Percentiles rank a stretch among this genome's conserved stretches.
Evolutionary conservation across 2,113 vertebrate species (phyloP).

Genomic region (Mystacornis crossleyi): DNA sequence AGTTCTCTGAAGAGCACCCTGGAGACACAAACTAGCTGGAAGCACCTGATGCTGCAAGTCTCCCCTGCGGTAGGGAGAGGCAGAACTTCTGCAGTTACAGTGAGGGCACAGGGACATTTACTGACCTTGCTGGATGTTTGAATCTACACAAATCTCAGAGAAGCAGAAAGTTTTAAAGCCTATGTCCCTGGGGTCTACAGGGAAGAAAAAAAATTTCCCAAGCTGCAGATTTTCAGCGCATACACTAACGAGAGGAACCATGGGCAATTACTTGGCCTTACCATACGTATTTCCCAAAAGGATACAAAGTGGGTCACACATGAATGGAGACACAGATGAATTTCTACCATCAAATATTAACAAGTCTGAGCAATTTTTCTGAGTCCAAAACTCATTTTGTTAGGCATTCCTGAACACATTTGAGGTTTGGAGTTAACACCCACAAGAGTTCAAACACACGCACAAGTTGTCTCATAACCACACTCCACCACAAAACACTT

Average conservation of each 20-base stretch:
- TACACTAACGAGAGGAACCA: background rate
- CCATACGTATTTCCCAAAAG: background rate
- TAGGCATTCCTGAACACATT: background rate
- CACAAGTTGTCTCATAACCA: background rate
- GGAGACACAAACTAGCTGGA: background rate
- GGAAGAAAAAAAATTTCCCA: background rate
- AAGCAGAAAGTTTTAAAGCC: background rate
- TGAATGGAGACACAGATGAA: background rate
- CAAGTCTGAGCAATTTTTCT: background rate
- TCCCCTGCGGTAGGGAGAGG: background rate
- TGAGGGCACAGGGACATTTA: background rate
- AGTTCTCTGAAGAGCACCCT: background rate
- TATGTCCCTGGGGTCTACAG: background rate
- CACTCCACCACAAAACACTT: background rate
- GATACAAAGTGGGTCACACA: background rate
- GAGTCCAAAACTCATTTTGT: background rate
- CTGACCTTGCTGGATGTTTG: background rate
- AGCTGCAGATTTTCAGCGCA: background rate
- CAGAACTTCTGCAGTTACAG: background rate
- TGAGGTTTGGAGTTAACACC: background rate
- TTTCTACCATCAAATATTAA: conserved; percentile 12
- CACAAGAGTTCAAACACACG: background rate
- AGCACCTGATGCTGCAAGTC: background rate
- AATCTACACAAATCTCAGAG: background rate
- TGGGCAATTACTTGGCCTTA: background rate